These are phyloP conservation scores for Rhinogobio ventralis DNA, from an alignment of 2,797 vertebrate genomes.

Conservation along the genomic window DNA sequence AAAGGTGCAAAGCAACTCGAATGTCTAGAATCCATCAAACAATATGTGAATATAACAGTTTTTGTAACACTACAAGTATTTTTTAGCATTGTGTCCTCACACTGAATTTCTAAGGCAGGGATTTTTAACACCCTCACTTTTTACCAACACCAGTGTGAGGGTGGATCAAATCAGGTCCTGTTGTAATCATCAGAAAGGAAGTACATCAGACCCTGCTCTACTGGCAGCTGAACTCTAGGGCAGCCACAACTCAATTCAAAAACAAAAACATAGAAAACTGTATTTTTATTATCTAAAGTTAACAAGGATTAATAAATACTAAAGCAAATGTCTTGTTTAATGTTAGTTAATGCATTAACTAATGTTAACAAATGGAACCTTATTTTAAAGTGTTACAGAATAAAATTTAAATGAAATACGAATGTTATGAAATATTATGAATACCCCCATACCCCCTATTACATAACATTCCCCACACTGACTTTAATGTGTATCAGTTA, in stretches of 20 bases:
- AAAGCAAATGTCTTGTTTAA: no score
- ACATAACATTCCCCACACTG: slow-evolving; percentile 31
- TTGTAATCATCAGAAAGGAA: neutral
- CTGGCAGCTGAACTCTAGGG: no score
- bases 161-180: slow-evolving; percentile 14
- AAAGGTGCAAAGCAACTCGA: slow-evolving; percentile 22
- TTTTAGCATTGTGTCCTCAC: neutral
- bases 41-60: neutral
- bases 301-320: no score
- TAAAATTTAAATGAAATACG: neutral
- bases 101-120: neutral
- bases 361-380: no score
- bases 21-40: neutral
- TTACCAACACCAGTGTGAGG: neutral
- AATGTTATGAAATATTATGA: slow-evolving; percentile 13
- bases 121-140: neutral
- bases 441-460: neutral
- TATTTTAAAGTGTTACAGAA: neutral
- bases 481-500: slow-evolving; percentile 41
- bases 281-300: no score
- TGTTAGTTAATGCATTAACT: no score
- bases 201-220: no score
- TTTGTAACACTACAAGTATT: slow-evolving; percentile 3
- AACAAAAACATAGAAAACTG: no score
- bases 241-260: no score